Evolutionary conservation across 2,888 invertebrate genomes (phyloP).

Genomic region (Ligdia adustata): DNA sequence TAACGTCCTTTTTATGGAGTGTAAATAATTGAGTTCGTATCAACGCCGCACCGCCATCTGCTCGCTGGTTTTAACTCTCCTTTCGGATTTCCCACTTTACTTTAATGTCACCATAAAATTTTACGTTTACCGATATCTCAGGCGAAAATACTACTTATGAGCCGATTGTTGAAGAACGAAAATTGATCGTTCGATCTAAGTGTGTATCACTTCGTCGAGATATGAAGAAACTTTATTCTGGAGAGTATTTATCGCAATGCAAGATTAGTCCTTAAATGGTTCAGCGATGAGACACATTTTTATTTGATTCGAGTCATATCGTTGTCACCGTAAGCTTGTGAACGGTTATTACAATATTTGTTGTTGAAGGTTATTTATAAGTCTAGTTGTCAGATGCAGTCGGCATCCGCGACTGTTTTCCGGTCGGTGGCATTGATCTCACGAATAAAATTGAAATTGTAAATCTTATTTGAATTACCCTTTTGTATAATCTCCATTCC

Average conservation of each 20-base stretch:
- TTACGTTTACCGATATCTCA: constrained; percentile 54
- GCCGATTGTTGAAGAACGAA: constrained; percentile 42
- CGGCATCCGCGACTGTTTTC: constrained; percentile 50
- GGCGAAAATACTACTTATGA: constrained; percentile 53
- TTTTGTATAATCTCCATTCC: constrained; percentile 41
- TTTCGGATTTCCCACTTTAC: constrained; percentile 83
- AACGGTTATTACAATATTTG: constrained; percentile 79
- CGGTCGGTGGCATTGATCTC: constrained; percentile 62
- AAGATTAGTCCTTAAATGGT: constrained; percentile 56
- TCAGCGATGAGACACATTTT: constrained; percentile 53
- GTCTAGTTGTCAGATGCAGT: constrained; percentile 62
- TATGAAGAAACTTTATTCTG: constrained; percentile 62
- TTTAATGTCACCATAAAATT: constrained; percentile 80
- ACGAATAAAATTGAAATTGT: constrained; percentile 52
- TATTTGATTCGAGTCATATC: constrained; percentile 46
- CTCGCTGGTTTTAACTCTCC: constrained; percentile 73
- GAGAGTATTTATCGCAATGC: constrained; percentile 47
- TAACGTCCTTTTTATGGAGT: constrained; percentile 83
- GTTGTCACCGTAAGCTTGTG: constrained; percentile 44
- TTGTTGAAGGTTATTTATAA: constrained; percentile 76
- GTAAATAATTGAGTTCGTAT: constrained; percentile 83
- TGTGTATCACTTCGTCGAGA: constrained; percentile 65
- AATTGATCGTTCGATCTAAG: constrained; percentile 44
- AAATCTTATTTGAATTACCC: constrained; percentile 52
- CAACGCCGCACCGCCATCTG: constrained; percentile 76